Conservation (phyloP, 2,888 invertebrate genomes). For the Cotesia congregata region DNA sequence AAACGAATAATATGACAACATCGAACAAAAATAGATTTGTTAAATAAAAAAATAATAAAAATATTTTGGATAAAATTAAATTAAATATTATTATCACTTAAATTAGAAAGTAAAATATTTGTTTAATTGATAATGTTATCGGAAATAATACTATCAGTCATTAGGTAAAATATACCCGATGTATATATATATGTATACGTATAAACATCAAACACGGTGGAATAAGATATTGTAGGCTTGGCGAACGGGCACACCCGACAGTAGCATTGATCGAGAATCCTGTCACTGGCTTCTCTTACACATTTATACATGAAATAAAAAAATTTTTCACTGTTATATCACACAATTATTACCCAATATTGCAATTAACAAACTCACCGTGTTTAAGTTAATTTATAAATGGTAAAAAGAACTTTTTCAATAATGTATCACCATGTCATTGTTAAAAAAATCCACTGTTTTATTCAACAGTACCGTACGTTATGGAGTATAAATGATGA, state of each 20-base stretch:
- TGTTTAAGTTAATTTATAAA: constrained; percentile 23
- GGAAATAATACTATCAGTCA: neutral
- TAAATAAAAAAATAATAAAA: constrained; percentile 7
- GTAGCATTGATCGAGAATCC: constrained; percentile 59
- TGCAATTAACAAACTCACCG: constrained; percentile 43
- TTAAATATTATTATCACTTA: neutral
- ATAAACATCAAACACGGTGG: constrained; percentile 43
- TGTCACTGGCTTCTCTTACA: constrained; percentile 41
- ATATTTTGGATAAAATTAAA: neutral
- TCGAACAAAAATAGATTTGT: constrained; percentile 47
- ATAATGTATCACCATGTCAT: constrained; percentile 57
- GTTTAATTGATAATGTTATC: neutral
- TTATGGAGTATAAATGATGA: constrained; percentile 27
- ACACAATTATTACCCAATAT: constrained; percentile 25
- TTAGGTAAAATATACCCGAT: neutral
- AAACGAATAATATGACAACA: constrained; percentile 54
- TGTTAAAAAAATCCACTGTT: constrained; percentile 61
- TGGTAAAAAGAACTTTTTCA: neutral
- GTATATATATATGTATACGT: constrained; percentile 12
- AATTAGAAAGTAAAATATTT: neutral
- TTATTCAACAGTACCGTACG: constrained; percentile 47
- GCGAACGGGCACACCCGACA: constrained; percentile 62
- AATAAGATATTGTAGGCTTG: constrained; percentile 42
- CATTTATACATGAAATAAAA: constrained; percentile 4
- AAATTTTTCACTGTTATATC: constrained; percentile 15